These are phyloP conservation scores for Cylindroiulus punctatus DNA, from an alignment of 2,888 invertebrate genomes.

Conservation along the genomic window DNA sequence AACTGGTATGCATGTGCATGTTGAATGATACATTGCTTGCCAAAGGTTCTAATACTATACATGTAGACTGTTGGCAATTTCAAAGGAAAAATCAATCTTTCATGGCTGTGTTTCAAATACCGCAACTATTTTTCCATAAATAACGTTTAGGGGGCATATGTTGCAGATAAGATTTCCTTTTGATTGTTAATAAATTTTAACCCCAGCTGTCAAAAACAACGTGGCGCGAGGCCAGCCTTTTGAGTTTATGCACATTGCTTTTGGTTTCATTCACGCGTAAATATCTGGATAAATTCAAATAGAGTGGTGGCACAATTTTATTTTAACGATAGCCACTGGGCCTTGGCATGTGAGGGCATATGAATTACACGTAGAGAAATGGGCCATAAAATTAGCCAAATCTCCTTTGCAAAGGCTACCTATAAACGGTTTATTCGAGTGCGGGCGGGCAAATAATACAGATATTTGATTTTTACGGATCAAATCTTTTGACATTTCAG, in stretches of 20 bases:
- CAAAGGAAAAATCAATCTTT: background rate
- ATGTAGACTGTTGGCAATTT: too few species aligned
- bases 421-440: background rate
- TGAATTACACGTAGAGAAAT: background rate
- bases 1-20: too few species aligned
- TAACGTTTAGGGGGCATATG: background rate
- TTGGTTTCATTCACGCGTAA: background rate
- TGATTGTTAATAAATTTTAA: background rate
- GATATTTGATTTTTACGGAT: background rate
- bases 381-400: background rate
- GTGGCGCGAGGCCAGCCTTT: background rate
- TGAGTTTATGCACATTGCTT: background rate
- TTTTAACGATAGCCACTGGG: background rate
- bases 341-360: background rate
- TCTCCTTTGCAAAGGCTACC: background rate
- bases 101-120: background rate
- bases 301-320: background rate
- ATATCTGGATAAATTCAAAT: conserved; percentile 24
- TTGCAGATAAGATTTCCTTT: background rate
- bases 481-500: background rate
- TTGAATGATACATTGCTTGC: background rate
- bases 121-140: background rate
- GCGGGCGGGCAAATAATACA: background rate
- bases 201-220: background rate
- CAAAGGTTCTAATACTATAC: too few species aligned